Base-by-base conservation (phyloP, 30 jellyfish, hydroid and myxozoan genomes). In the Cassiopea andromeda region DNA sequence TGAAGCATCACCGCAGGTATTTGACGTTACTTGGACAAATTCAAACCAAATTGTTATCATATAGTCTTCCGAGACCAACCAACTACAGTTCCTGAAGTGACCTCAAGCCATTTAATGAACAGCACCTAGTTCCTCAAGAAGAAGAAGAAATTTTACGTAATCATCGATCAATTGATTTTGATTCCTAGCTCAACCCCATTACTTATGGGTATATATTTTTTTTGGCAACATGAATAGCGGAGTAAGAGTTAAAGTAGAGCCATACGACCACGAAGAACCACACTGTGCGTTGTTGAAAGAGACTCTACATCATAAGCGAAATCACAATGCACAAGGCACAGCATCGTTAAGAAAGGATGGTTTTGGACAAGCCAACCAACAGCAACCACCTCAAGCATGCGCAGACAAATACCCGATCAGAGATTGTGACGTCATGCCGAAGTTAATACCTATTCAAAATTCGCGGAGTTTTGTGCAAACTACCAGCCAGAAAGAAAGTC, bases 381-480 rank as follows among this genome's bases (percentile, higher is more conserved):
- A 57, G 6, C 76, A 48, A 38, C 44, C 2, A 59, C 46, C 44
- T 12, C 77, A 83, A 7, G 44, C 78, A 16, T 4, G 16, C 79
- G 27, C n/a, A 16, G 82, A 70, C 3, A 45, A 72, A 48, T 73
- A 27, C 76, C 9, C 49, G 77, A 43, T n/a, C 47, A 48, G 91
- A 64, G 58, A 44, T 18, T 46, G 70, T 83, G 91, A 83, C 75
- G 78, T 58, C 45, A 70, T 83, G 84, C 91, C 91, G 13, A 83
- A 84, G 0, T 73, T 83, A 17, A 83, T 83, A 48, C 91, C 91
- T 14, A 83, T 83, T 83, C 91, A 69, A 9, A 73, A 73, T 46
- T 73, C 91, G 57, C 85, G 91, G 57, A 75, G 91, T 57, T 50
- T 73, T 47, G 77, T 44, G 46, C 60, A 60, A 46, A 14, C 91